Percentiles rank a stretch among this genome's conserved stretches.
Conservation (phyloP, 2,888 invertebrate genomes). For the Chorisops tibialis region DNA sequence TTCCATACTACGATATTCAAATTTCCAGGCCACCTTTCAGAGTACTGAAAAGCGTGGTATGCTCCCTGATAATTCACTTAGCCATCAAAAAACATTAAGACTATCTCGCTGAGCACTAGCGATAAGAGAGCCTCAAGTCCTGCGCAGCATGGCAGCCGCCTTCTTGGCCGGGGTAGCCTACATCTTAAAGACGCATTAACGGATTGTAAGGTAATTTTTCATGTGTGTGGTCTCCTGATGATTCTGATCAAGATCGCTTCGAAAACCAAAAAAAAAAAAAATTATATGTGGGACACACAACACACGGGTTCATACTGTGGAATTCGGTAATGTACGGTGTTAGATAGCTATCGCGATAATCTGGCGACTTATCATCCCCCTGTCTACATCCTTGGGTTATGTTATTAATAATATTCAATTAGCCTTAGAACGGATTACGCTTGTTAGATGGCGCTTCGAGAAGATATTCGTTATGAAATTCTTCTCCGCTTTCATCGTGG, state of each 20-base stretch:
- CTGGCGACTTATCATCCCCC: constrained; percentile 11
- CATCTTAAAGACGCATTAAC: constrained; percentile 23
- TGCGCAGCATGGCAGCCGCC: not conserved
- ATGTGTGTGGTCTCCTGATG: constrained; percentile 20
- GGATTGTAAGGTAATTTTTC: constrained; percentile 17
- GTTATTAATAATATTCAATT: constrained; percentile 19
- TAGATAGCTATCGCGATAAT: constrained; percentile 10
- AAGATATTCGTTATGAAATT: no score
- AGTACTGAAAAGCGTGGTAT: no score
- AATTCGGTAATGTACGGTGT: constrained; percentile 16
- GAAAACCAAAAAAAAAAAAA: not conserved
- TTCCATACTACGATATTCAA: not conserved
- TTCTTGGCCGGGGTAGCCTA: no score
- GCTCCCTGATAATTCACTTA: constrained; percentile 6
- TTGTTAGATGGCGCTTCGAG: constrained; percentile 5
- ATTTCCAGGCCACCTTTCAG: not conserved
- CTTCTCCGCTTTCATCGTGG: not conserved
- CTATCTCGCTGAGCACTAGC: not conserved
- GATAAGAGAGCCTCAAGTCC: constrained; percentile 2
- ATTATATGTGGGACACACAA: not conserved
- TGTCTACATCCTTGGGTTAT: not conserved
- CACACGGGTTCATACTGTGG: not conserved
- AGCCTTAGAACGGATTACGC: not conserved
- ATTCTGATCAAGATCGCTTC: constrained; percentile 11
- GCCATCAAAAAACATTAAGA: constrained; percentile 15